phyloP scores from a whole-genome alignment of 1,140 invertebrate species.

The Melitaea cinxia region DNA sequence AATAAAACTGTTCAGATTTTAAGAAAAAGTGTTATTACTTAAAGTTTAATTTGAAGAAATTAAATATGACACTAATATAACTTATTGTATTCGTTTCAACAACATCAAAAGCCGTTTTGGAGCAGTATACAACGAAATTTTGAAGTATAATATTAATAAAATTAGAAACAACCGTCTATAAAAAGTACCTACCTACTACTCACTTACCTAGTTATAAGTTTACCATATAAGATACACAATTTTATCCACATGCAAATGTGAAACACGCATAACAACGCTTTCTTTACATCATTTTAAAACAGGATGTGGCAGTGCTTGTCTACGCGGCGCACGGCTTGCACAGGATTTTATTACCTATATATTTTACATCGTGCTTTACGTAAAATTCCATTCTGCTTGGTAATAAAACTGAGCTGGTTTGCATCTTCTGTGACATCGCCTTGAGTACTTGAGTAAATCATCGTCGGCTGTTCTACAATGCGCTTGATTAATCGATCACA shows the following conservation, averaged over 20 bases:
- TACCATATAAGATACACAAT: conserved; percentile 4
- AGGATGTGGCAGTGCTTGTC: conserved; percentile 32
- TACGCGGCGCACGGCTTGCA: conserved; percentile 30
- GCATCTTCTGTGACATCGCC: conserved; percentile 17
- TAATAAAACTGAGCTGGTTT: conserved; percentile 35
- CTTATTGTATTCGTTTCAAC: too few relatives aligned
- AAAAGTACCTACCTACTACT: too few relatives aligned
- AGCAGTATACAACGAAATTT: too few relatives aligned
- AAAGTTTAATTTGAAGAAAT: too few relatives aligned
- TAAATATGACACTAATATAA: too few relatives aligned
- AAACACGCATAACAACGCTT: conserved; percentile 23
- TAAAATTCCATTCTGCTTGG: conserved; percentile 35
- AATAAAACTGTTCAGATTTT: too few relatives aligned
- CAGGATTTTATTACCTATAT: conserved; percentile 40
- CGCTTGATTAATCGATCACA: conserved; percentile 33
- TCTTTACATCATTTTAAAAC: conserved; percentile 25
- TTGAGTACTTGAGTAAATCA: conserved; percentile 22
- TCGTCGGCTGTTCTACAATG: conserved; percentile 4
- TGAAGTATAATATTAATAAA: too few relatives aligned
- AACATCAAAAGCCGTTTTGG: too few relatives aligned
- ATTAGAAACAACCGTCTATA: too few relatives aligned
- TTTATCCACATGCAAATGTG: conserved; percentile 4
- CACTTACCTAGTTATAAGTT: too few relatives aligned
- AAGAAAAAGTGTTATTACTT: too few relatives aligned
- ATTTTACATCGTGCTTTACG: conserved; percentile 36